Percentiles rank a stretch among this genome's conserved stretches.
phyloP scores from a whole-genome alignment of 2,797 vertebrate species.

The Danionella dracula region DNA sequence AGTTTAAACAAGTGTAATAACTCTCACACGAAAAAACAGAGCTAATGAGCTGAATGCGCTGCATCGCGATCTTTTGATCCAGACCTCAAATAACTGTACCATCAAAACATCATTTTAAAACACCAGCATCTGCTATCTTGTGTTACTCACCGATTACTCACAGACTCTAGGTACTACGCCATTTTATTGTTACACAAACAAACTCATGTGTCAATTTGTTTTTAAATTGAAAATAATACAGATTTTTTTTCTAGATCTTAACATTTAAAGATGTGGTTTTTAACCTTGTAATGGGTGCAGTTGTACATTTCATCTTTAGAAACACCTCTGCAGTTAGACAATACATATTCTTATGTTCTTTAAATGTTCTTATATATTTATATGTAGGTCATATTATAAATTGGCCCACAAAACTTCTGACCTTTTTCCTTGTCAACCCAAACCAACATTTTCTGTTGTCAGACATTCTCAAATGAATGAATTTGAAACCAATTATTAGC shows the following conservation, averaged over 20 bases:
- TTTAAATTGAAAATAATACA: neutral
- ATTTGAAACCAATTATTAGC: too few relatives aligned
- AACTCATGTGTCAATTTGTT: neutral
- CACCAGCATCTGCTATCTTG: neutral
- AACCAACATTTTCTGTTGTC: too few relatives aligned
- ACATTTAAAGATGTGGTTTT: too few relatives aligned
- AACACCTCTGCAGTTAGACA: too few relatives aligned
- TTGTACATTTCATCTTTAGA: too few relatives aligned
- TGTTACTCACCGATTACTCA: neutral
- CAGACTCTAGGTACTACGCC: neutral
- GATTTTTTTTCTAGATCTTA: neutral
- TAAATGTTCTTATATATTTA: too few relatives aligned
- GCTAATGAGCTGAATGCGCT: constrained; percentile 11
- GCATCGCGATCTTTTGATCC: neutral
- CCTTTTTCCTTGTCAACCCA: too few relatives aligned
- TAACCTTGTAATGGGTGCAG: too few relatives aligned
- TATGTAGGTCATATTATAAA: too few relatives aligned
- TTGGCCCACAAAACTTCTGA: too few relatives aligned
- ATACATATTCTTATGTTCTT: too few relatives aligned
- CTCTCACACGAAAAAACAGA: neutral
- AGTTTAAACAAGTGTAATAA: constrained; percentile 4
- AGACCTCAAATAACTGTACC: neutral
- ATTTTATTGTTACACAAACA: neutral
- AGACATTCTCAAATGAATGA: too few relatives aligned
- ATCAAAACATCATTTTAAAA: neutral